Base-by-base conservation (phyloP, 1,140 invertebrate species). In the Scaptomyza montana region DNA sequence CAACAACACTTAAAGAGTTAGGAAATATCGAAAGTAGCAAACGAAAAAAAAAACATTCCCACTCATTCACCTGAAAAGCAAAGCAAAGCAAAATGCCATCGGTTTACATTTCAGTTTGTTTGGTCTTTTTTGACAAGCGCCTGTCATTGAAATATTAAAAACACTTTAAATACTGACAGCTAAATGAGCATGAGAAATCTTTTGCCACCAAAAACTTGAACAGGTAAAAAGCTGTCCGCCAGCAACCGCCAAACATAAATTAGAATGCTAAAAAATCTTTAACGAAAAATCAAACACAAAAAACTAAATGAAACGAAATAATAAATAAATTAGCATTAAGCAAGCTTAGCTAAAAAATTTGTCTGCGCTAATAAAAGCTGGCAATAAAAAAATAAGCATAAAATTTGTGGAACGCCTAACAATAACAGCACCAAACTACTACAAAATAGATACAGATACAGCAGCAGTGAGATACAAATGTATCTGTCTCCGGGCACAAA, bases 131-230 rank as follows among this genome's bases (percentile, higher is more conserved):
- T 87, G 82, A 87, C 82, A 82, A 77, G 81, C 78, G 73, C 54
- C 84, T 87, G 84, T 87, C 84, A 87, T 66, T 89, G 84, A 89
- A 87, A 87, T 87, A 87, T 87, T 87, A 87, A 89, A 87, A 87
- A 87, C 77, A 86, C 80, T 86, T 87, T 84, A 86, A 66, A 78
- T 45, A 54, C 46, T 79, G 84, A 74, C 79, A 80, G 55, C 67
- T 53, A 75, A 70, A 63, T 72, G 62, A 62, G 63, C 49, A 72
- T 71, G 62, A 72, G 68, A 75, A 75, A 75, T 74, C 60, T 43
- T 62, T 41, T n/a, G 12, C 59, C 39, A 65, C 30, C 47, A 16
- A 28, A n/a, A 12, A 30, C 16, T 16, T 16, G 16, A 16, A 43
- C 66, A 75, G 67, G 72, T 78, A 69, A 81, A 69, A 69, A 54